Percentiles rank a stretch among this genome's conserved stretches.
phyloP scores from a whole-genome alignment of 2,888 invertebrate species.

The Ctenicera cuprea region DNA sequence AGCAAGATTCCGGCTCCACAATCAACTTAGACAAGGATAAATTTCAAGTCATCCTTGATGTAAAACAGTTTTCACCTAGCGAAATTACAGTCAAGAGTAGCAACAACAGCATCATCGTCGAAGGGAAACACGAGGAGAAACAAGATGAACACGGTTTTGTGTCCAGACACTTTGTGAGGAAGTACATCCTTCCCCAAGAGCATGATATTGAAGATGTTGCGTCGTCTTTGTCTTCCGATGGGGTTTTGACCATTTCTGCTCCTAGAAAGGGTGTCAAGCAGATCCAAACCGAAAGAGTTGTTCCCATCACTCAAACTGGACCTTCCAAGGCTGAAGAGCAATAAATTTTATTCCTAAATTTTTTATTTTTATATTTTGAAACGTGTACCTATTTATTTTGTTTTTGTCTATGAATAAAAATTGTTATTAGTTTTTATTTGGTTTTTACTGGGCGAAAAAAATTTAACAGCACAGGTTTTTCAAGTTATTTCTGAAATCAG shows the following conservation, averaged over 20 bases:
- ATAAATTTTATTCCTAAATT: neutral
- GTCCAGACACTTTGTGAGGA: constrained; percentile 84
- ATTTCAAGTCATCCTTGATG: constrained; percentile 85
- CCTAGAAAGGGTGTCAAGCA: constrained; percentile 76
- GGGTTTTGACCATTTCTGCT: constrained; percentile 84
- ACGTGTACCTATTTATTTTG: neutral
- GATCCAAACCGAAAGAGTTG: constrained; percentile 78
- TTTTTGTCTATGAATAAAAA: neutral
- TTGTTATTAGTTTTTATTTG: neutral
- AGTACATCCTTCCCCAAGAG: constrained; percentile 80
- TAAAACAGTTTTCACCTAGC: constrained; percentile 85
- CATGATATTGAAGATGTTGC: constrained; percentile 83
- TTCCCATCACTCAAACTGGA: constrained; percentile 85
- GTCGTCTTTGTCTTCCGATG: constrained; percentile 88
- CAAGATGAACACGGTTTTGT: constrained; percentile 89
- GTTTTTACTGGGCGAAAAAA: too few species aligned
- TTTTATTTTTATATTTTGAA: constrained; percentile 19
- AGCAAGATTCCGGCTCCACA: constrained; percentile 86
- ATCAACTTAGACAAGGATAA: constrained; percentile 85
- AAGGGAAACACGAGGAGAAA: constrained; percentile 90
- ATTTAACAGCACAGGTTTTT: too few species aligned
- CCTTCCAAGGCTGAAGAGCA: constrained; percentile 74
- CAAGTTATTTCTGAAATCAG: too few species aligned
- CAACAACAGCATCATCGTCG: constrained; percentile 81
- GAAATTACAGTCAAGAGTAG: constrained; percentile 85